Evolutionary conservation across 1,140 invertebrate species (phyloP), one percentile per base, ranked within the genome.

Genomic region (Bombyx mandarina): DNA sequence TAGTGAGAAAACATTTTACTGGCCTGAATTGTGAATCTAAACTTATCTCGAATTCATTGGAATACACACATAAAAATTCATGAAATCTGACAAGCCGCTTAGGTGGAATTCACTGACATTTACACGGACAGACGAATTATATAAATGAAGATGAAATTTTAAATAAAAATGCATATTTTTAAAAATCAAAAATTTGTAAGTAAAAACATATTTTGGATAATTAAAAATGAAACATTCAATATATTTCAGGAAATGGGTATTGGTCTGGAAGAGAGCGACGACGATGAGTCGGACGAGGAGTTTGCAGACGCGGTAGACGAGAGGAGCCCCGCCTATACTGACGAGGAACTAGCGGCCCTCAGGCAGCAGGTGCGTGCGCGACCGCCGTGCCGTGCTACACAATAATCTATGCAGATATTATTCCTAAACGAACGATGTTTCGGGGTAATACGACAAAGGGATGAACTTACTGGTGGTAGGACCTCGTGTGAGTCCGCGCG

Each of bases 341-440:
- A 89, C 54, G 78, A 86, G 56, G 80, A 90, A 59, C 70, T 90
- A 10, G 85, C 86, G n/a, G 84, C 89, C 56, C 83, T 90, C 6
- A 89, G 89, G 43, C 68, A 79, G 65, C 77, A 90, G 75, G 81
- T 89, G 61, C 43, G 54, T 12, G 26, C 26, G 26, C 26, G 26
- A 5, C 2, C 26, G 26, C 2, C 2, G 26, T 5, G 2, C 2
- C 26, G 2, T 60, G n/a, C 26, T 51, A 49, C 52, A 57, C 56
- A 54, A 18, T 18, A 18, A 35, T 5, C 26, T 35, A 35, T 5
- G 4, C 26, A 35, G 26, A 35, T 35, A 35, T 35, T 35, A 35
- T 2, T 3, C 2, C 2, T 35, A 35, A 35, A 35, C 26, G 26
- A 35, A 35, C 4, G 26, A 2, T 35, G 26, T 35, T 35, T 5